phyloP scores from a whole-genome alignment of 1,140 invertebrate species.

The Bombyx mandarina region DNA sequence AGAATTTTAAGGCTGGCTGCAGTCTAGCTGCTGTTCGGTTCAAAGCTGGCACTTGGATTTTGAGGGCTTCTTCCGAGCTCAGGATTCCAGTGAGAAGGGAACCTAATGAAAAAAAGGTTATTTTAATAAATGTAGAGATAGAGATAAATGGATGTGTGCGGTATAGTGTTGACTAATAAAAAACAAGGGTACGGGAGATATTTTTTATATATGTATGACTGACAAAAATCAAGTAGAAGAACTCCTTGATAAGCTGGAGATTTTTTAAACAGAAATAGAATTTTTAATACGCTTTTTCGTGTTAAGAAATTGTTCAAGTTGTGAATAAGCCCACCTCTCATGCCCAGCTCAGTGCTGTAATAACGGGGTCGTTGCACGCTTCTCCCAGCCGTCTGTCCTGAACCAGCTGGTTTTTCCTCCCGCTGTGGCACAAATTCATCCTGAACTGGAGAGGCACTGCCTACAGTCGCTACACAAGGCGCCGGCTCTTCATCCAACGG shows the following conservation, averaged over 20 bases:
- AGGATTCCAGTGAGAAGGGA: conserved; percentile 90
- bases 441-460: conserved; percentile 2
- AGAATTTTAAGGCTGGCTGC: conserved; percentile 84
- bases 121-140: neutral
- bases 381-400: conserved; percentile 35
- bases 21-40: conserved; percentile 86
- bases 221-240: too few relatives aligned
- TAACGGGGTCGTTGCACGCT: conserved; percentile 85
- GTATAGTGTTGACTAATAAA: too few relatives aligned
- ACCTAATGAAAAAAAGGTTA: conserved; percentile 10
- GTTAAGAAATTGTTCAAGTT: too few relatives aligned
- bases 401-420: conserved; percentile 39
- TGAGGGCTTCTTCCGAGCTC: conserved; percentile 79
- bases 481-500: conserved; percentile 42
- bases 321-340: conserved; percentile 73
- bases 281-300: too few relatives aligned
- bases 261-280: too few relatives aligned
- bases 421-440: conserved; percentile 59
- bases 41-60: conserved; percentile 79
- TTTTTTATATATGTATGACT: too few relatives aligned
- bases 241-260: too few relatives aligned
- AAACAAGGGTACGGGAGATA: too few relatives aligned
- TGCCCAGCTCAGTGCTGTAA: conserved; percentile 93
- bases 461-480: conserved; percentile 16
- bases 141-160: too few relatives aligned